Evolutionary conservation across 2,888 invertebrate genomes (phyloP), one percentile per base, ranked within the genome.

Genomic region (Zhuqinia jingwanae): DNA sequence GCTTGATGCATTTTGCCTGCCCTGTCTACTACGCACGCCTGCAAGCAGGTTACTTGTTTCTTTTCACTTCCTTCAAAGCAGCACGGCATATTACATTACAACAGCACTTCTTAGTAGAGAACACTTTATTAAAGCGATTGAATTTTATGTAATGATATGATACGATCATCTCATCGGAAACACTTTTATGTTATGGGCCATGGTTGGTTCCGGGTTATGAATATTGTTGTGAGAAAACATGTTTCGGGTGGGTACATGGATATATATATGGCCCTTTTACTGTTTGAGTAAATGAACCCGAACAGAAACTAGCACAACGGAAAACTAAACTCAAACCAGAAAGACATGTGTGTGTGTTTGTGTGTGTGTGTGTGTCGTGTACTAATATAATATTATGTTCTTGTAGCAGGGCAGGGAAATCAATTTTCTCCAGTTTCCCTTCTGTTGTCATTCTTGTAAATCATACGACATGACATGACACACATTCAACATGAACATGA

Each of bases 81-180:
- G 36, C n/a, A n/a, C 8, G 36, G 36, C 36, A 36, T 8, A 36
- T n/a, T 8, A 36, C 36, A 36, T n/a, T n/a, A n/a, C n/a, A 10
- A 27, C 30, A 27, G n/a, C 63, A n/a, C n/a, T n/a, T n/a, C n/a
- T n/a, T n/a, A n/a, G 15, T 10, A 58, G 58, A 22, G 30, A 63
- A 27, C 63, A 73, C 70, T 73, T 73, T 73, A 73, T 73, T 73
- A 73, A 73, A 47, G 47, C 27, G 50, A 73, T 73, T 73, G 70
- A 73, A 73, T 73, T 73, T 73, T 73, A 73, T 73, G 70, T 50
- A 73, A 73, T 73, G 70, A 73, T 73, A 73, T 73, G 70, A 73
- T 73, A 50, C n/a, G 70, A 73, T 73, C 70, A 73, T 73, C 47
- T 73, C 70, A 73, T 73, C 70, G 70, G 70, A 73, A 73, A 73